These are phyloP conservation scores for Maconellicoccus hirsutus DNA, from an alignment of 1,140 invertebrate genomes.

Conservation along the genomic window DNA sequence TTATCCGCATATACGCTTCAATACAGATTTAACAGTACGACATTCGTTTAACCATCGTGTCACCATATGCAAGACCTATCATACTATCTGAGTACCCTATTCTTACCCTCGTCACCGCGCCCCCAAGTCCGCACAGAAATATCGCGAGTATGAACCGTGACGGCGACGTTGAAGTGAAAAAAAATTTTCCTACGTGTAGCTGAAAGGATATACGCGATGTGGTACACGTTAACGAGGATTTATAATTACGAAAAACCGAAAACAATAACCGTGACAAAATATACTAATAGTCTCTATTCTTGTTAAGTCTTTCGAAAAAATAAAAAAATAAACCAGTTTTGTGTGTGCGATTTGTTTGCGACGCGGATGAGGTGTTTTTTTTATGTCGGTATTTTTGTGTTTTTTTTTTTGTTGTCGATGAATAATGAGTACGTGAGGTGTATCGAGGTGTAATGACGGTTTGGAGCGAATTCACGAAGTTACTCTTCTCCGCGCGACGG, in stretches of 20 bases:
- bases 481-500: no score
- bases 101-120: background rate
- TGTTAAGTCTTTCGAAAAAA: background rate
- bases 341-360: no score
- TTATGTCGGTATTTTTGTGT: no score
- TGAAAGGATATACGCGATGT: background rate
- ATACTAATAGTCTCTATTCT: background rate
- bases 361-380: no score
- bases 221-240: background rate
- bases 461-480: no score
- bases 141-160: background rate
- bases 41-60: background rate
- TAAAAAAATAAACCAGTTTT: no score
- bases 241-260: background rate
- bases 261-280: background rate
- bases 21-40: background rate
- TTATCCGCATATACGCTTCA: background rate
- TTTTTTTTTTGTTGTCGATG: no score
- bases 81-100: background rate
- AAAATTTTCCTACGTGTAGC: background rate
- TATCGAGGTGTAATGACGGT: no score
- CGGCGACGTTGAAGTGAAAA: background rate
- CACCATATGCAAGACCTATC: background rate
- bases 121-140: background rate
- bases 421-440: no score